These are phyloP conservation scores for Pyxicephalus adspersus DNA, from an alignment of 2,113 vertebrate species.

Conservation along the genomic window DNA sequence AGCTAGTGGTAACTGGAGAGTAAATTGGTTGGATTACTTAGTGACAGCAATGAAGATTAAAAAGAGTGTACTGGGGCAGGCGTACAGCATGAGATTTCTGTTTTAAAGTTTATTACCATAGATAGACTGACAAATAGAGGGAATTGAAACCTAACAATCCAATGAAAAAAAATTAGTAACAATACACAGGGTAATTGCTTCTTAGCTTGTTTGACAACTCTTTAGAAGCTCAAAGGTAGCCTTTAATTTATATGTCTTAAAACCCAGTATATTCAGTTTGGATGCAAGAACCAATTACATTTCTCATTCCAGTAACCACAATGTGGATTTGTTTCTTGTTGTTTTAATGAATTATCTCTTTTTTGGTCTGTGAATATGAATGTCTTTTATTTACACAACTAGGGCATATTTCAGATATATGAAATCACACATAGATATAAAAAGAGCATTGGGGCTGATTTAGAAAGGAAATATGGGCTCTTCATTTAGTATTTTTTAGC, in stretches of 20 bases:
- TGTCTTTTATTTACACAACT: neutral
- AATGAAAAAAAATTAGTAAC: constrained; percentile 55
- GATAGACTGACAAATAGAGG: constrained; percentile 51
- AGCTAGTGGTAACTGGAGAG: constrained; percentile 38
- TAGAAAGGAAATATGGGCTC: no score
- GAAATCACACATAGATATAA: no score
- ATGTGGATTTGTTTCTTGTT: neutral
- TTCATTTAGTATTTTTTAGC: no score
- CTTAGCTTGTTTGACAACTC: constrained; percentile 46
- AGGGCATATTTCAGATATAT: neutral
- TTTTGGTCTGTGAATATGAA: neutral
- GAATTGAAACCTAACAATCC: constrained; percentile 52
- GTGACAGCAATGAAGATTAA: constrained; percentile 57
- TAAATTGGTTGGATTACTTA: constrained; percentile 56
- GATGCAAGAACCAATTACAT: constrained; percentile 44
- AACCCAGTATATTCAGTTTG: constrained; percentile 19
- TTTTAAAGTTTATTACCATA: constrained; percentile 53
- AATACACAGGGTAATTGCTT: constrained; percentile 55
- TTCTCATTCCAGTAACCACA: constrained; percentile 30
- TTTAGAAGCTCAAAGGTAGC: constrained; percentile 48
- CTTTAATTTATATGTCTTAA: constrained; percentile 49
- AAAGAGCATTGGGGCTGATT: no score
- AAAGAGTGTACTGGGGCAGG: constrained; percentile 38
- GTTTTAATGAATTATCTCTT: neutral
- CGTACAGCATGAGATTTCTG: constrained; percentile 38